Conservation (phyloP, 37 sponge, comb jelly and placozoan genomes). For the Theonella swinhoei region DNA sequence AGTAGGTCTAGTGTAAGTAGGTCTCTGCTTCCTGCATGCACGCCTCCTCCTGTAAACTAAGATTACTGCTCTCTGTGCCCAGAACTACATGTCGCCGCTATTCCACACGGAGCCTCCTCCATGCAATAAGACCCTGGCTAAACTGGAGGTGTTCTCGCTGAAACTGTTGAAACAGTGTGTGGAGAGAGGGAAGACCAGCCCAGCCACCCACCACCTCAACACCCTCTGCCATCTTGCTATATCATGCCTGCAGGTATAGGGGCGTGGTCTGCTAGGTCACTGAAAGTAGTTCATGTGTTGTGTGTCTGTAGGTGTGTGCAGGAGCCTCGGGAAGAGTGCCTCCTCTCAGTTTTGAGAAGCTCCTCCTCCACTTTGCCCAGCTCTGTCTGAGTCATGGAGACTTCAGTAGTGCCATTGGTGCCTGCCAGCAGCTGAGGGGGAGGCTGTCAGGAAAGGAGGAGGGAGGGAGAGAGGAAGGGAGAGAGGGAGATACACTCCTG, state of each 20-base stretch:
- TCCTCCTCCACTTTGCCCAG: slow-evolving; percentile 16
- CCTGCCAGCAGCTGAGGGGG: not conserved
- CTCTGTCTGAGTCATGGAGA: not conserved
- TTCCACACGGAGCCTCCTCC: not conserved
- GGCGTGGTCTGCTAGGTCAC: too few species aligned
- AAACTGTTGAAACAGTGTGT: slow-evolving; percentile 4
- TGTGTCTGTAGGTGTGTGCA: not conserved
- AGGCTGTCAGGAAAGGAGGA: not conserved
- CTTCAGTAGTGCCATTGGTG: not conserved
- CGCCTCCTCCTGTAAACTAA: not conserved
- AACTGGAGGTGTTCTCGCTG: slow-evolving; percentile 3
- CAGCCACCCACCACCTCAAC: not conserved
- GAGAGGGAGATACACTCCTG: not conserved
- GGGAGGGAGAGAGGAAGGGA: not conserved
- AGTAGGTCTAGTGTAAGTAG: not conserved
- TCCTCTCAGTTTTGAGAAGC: slow-evolving; percentile 26
- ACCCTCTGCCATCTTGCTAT: not conserved
- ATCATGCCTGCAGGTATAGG: too few species aligned
- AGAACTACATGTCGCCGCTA: slow-evolving; percentile 6
- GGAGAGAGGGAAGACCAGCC: not conserved
- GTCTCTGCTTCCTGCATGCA: not conserved
- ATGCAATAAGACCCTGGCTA: not conserved
- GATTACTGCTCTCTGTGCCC: not conserved
- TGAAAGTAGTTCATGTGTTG: too few species aligned
- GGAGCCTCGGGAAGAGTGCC: slow-evolving; percentile 14